Evolutionary conservation across 2,113 vertebrate genomes (phyloP).

Genomic region (Herpetotheres cachinnans): DNA sequence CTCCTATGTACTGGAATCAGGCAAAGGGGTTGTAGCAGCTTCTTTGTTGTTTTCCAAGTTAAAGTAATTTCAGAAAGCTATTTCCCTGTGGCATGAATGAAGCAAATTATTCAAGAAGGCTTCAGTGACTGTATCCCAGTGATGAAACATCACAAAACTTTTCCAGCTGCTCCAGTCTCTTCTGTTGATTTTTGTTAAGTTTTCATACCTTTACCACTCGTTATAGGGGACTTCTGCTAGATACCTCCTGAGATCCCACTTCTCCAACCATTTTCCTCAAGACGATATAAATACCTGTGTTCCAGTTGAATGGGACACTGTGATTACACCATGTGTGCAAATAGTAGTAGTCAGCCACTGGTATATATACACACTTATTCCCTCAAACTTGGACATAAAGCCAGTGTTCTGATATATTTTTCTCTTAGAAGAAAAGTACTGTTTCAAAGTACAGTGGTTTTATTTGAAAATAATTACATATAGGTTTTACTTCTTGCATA

Average conservation of each 20-base stretch:
- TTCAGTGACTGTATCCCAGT: background rate
- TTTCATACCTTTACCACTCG: background rate
- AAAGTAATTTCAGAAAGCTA: background rate
- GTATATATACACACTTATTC: background rate
- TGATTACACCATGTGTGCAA: background rate
- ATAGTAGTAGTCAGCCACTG: background rate
- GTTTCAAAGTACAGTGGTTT: background rate
- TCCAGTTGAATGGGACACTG: background rate
- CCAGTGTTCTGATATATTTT: background rate
- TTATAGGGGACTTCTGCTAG: background rate
- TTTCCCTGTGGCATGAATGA: background rate
- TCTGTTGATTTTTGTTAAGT: background rate
- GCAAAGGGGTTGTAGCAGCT: background rate
- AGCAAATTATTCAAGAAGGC: background rate
- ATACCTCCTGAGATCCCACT: background rate
- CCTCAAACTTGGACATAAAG: background rate
- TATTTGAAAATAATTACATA: background rate
- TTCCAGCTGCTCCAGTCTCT: background rate
- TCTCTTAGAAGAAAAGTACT: background rate
- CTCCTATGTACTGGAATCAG: background rate
- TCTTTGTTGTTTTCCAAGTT: background rate
- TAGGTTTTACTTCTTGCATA: background rate
- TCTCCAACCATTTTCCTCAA: background rate
- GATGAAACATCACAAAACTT: background rate
- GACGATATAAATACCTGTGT: background rate